Evolutionary conservation across 2,797 vertebrate genomes (phyloP).

Genomic region (Cephalopachus bancanus): DNA sequence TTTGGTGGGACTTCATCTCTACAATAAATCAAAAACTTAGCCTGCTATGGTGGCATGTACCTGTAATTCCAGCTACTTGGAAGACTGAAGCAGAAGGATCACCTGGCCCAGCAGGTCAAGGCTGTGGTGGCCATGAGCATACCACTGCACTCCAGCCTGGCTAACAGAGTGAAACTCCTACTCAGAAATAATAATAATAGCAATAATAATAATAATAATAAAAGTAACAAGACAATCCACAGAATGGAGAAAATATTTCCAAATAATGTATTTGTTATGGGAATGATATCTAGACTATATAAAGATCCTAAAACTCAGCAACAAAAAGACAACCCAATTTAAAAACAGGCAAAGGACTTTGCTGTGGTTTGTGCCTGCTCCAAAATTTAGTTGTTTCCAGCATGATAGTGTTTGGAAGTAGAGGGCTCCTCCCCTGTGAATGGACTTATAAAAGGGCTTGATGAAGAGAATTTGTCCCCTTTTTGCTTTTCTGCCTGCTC

Average conservation of each 20-base stretch:
- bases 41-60: too few relatives aligned
- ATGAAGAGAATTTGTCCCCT: background rate
- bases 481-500: background rate
- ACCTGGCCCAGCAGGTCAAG: background rate
- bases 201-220: background rate
- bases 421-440: background rate
- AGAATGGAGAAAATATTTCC: background rate
- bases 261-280: background rate
- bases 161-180: background rate
- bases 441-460: background rate
- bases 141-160: background rate
- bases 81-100: background rate
- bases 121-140: fast-evolving
- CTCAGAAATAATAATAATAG: background rate
- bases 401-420: background rate
- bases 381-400: background rate
- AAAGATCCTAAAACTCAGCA: background rate
- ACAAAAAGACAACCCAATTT: background rate
- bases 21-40: too few relatives aligned
- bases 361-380: background rate
- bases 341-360: background rate
- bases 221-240: background rate
- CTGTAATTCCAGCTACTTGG: background rate
- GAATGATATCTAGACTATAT: background rate
- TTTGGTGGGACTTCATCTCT: too few relatives aligned